These are phyloP conservation scores for Aporrectodea caliginosa DNA, from an alignment of 1,140 invertebrate genomes.

Conservation along the genomic window DNA sequence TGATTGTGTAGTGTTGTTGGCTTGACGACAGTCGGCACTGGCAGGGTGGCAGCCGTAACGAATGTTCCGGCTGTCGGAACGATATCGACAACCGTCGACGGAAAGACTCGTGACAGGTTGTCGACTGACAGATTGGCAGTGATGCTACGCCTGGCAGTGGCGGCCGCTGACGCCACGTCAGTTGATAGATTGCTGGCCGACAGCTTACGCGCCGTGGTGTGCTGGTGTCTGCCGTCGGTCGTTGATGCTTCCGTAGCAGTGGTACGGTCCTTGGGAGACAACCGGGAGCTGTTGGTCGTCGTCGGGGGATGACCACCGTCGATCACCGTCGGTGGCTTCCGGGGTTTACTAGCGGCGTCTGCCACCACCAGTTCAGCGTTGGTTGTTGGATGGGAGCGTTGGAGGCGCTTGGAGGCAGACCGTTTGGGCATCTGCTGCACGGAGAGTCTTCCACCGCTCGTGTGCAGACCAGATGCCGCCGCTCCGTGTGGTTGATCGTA, in stretches of 20 bases:
- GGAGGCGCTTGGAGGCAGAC: not conserved
- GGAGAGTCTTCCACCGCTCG: too few species aligned
- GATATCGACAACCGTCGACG: not conserved
- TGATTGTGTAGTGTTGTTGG: too few species aligned
- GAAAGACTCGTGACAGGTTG: not conserved
- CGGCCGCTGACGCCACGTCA: not conserved
- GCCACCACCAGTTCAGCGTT: too few species aligned
- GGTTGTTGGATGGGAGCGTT: not conserved
- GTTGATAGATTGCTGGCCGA: not conserved
- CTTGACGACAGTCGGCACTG: not conserved
- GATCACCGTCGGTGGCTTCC: not conserved
- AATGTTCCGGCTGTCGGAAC: not conserved
- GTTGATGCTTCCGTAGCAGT: too few species aligned
- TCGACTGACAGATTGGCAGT: not conserved
- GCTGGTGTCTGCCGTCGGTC: too few species aligned
- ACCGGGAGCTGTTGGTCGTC: not conserved
- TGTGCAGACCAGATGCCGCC: not conserved
- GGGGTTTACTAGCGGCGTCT: not conserved
- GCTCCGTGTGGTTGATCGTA: not conserved
- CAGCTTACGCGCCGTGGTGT: not conserved
- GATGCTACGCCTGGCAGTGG: not conserved
- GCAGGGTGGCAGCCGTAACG: not conserved
- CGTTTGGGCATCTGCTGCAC: not conserved
- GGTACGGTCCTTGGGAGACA: not conserved
- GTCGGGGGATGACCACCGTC: not conserved